A percentile compares a stretch with the other conserved stretches of the same genome.
These are phyloP conservation scores for Riptortus pedestris DNA, from an alignment of 1,140 invertebrate species.

Conservation along the genomic window DNA sequence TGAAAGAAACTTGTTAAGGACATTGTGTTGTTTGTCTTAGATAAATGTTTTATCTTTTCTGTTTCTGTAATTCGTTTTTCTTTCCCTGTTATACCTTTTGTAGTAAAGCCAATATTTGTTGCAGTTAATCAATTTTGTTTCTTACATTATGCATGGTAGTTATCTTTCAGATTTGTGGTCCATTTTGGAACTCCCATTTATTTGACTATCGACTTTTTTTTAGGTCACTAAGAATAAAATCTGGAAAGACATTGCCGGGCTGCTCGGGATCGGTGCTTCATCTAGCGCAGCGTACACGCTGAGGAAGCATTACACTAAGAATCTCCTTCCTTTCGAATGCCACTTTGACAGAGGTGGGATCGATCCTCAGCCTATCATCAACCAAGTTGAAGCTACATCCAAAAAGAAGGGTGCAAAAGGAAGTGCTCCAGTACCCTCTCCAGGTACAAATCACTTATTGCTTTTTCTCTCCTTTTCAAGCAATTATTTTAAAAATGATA, in stretches of 20 bases:
- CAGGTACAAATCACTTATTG: constrained; percentile 45
- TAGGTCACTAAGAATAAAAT: constrained; percentile 96
- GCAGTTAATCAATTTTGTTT: too few species aligned
- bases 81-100: too few species aligned
- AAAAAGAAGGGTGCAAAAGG: constrained; percentile 75
- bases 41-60: too few species aligned
- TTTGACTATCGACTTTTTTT: constrained; percentile 21
- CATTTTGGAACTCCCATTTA: too few species aligned
- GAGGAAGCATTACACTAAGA: constrained; percentile 95
- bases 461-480: neutral
- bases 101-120: too few species aligned
- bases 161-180: too few species aligned
- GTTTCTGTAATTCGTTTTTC: too few species aligned
- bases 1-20: too few species aligned
- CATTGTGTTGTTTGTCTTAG: too few species aligned
- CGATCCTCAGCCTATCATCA: constrained; percentile 89
- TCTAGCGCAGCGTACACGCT: constrained; percentile 94
- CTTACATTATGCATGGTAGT: too few species aligned
- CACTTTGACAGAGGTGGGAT: constrained; percentile 92
- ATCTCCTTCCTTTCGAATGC: constrained; percentile 89
- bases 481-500: too few species aligned
- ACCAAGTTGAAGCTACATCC: constrained; percentile 78
- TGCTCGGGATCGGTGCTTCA: constrained; percentile 86
- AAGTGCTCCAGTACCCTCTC: constrained; percentile 65
- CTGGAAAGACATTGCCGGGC: constrained; percentile 94